Evolutionary conservation across 1,140 invertebrate genomes (phyloP).

Genomic region (Bombus soroeensis): DNA sequence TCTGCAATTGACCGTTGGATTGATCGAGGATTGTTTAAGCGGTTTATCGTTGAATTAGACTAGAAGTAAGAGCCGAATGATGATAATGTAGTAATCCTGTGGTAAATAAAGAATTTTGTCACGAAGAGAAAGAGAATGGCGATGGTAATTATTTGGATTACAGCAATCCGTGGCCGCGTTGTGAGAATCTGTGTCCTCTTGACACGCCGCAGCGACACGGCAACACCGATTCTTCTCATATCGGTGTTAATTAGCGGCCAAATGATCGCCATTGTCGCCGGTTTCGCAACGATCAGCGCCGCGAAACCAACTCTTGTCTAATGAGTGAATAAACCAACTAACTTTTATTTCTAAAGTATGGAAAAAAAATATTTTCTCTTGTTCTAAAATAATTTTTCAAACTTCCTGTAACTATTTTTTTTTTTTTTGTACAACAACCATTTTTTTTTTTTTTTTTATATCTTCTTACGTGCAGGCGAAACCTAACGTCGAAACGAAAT

Average conservation of each 20-base stretch:
- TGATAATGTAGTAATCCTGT: no score
- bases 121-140: neutral
- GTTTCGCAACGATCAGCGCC: constrained; percentile 12
- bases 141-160: constrained; percentile 31
- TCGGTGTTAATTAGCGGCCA: constrained; percentile 28
- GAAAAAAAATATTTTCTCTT: neutral
- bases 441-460: neutral
- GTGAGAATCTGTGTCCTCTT: constrained; percentile 24
- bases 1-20: neutral
- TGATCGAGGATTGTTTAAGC: no score
- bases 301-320: neutral
- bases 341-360: neutral
- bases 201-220: neutral
- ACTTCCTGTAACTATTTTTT: neutral
- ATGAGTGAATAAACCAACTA: neutral
- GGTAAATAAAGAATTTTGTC: neutral
- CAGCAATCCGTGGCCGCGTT: neutral
- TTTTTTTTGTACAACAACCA: neutral
- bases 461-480: no score
- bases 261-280: constrained; percentile 34
- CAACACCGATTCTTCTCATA: constrained; percentile 40
- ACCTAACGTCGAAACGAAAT: neutral
- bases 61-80: neutral
- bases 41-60: neutral
- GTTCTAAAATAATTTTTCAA: neutral